Conservation (phyloP, 2,888 invertebrate species). For the Leucozona laternaria region DNA sequence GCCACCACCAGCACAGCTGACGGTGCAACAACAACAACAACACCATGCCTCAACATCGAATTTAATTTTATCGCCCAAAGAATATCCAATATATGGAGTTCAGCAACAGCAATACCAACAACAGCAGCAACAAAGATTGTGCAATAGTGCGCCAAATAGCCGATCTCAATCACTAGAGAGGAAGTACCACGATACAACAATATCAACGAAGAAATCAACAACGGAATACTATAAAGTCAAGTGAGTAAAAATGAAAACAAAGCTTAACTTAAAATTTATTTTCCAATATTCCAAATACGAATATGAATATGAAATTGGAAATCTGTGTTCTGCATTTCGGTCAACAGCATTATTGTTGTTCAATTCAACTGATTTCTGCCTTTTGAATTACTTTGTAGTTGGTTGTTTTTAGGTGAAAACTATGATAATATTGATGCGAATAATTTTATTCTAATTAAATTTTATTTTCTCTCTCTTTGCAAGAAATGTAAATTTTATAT, state of each 20-base stretch:
- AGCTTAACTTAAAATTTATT: neutral
- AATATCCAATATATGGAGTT: constrained; percentile 79
- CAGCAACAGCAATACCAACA: constrained; percentile 73
- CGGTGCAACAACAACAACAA: constrained; percentile 72
- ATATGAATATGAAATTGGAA: too few relatives aligned
- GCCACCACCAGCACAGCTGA: constrained; percentile 78
- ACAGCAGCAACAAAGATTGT: constrained; percentile 77
- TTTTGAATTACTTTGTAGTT: too few relatives aligned
- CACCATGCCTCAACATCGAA: constrained; percentile 76
- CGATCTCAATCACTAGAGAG: constrained; percentile 82
- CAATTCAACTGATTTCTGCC: too few relatives aligned
- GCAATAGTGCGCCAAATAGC: constrained; percentile 80
- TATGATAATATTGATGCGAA: too few relatives aligned
- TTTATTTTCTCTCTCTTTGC: too few relatives aligned
- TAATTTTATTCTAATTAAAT: too few relatives aligned
- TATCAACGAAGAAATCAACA: constrained; percentile 79
- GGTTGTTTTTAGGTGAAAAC: too few relatives aligned
- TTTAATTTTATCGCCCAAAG: constrained; percentile 80
- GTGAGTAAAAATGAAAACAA: constrained; percentile 76
- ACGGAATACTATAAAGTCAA: constrained; percentile 79
- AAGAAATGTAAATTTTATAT: too few relatives aligned
- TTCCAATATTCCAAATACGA: too few relatives aligned
- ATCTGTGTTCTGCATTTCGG: too few relatives aligned
- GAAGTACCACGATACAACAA: constrained; percentile 79
- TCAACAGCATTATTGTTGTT: too few relatives aligned